Base-by-base conservation (phyloP, 2,888 invertebrate species). In the Lithophane ornitopus region DNA sequence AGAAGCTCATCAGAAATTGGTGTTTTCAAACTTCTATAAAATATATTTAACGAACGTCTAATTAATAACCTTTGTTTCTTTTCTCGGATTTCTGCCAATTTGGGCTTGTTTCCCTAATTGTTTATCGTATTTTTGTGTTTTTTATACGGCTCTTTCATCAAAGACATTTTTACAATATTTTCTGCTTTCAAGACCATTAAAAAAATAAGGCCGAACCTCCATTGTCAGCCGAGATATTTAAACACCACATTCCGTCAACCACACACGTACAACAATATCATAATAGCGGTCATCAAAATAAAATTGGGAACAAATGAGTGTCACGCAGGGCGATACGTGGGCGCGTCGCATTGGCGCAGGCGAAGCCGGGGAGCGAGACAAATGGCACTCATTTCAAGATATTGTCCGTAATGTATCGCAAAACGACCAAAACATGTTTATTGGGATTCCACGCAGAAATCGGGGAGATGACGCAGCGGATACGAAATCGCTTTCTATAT, bases 251-350 rank as follows among this genome's bases (percentile, higher is more conserved):
- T 89, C 78, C 58, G 63, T 59, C 58, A 74, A 77, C 86, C 46
- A 70, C 68, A 80, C 91, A 92, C 91, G 91, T 91, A 89, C 75
- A 87, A 91, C 92, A 92, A 94, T 94, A 92, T 92, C 92, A 93
- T 95, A 94, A 95, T 88, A 90, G 88, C 86, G 91, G 92, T 92
- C 93, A 94, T 95, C 95, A 94, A 92, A 94, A 92, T 91, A 90
- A 92, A 94, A 94, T 95, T 92, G 93, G 91, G 89, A 93, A 94
- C 93, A 92, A 93, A 94, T 92, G 92, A 91, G 90, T 88, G 90
- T 89, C 91, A 91, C 90, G 90, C 90, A 87, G 89, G 80, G 84
- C 86, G 76, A 82, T 87, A 87, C 86, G 85, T 78, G 86, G 85
- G 87, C 89, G 90, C 89, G 90, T 34, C 85, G 87, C 56, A 76